Conservation (phyloP, 2,113 vertebrate genomes). For the Polypterus bichir region DNA sequence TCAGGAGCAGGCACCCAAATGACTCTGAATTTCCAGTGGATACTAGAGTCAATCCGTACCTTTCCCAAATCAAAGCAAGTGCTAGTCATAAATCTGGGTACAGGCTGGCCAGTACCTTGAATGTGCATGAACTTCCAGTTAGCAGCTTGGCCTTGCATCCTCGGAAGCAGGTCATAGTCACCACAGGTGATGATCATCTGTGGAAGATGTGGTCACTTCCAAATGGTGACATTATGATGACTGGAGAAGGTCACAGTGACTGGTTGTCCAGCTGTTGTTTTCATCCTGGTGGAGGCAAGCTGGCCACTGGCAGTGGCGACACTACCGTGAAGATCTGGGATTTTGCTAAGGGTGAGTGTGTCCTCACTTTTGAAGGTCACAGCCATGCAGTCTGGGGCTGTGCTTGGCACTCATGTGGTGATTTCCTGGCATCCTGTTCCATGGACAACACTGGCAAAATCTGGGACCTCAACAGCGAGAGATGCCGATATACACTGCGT, state of each 20-base stretch:
- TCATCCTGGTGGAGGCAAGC: slow-evolving; percentile 47
- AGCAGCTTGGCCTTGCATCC: slow-evolving; percentile 52
- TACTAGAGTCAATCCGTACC: slow-evolving; percentile 24
- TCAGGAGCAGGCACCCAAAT: slow-evolving; percentile 22
- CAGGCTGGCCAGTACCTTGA: slow-evolving; percentile 35
- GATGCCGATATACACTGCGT: slow-evolving; percentile 44
- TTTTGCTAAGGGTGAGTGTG: slow-evolving; percentile 32
- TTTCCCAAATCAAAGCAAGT: slow-evolving; percentile 25
- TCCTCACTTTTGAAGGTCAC: slow-evolving; percentile 42
- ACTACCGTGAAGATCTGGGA: slow-evolving; percentile 52
- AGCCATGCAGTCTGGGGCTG: slow-evolving; percentile 28
- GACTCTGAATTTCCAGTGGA: slow-evolving; percentile 50
- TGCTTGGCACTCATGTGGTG: slow-evolving; percentile 35
- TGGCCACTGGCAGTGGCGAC: slow-evolving; percentile 56
- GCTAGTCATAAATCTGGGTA: slow-evolving; percentile 23
- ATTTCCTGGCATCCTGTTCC: slow-evolving; percentile 53
- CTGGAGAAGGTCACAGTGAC: slow-evolving; percentile 54
- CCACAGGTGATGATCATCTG: slow-evolving; percentile 47
- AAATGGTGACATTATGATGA: slow-evolving; percentile 45
- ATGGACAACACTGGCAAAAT: slow-evolving; percentile 42
- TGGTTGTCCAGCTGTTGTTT: slow-evolving; percentile 63
- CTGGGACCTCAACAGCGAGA: slow-evolving; percentile 62
- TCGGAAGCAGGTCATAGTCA: slow-evolving; percentile 35
- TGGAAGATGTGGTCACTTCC: slow-evolving; percentile 59
- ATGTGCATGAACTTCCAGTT: slow-evolving; percentile 51